Conservation (phyloP, 2,113 vertebrate genomes). For the Perca flavescens region DNA sequence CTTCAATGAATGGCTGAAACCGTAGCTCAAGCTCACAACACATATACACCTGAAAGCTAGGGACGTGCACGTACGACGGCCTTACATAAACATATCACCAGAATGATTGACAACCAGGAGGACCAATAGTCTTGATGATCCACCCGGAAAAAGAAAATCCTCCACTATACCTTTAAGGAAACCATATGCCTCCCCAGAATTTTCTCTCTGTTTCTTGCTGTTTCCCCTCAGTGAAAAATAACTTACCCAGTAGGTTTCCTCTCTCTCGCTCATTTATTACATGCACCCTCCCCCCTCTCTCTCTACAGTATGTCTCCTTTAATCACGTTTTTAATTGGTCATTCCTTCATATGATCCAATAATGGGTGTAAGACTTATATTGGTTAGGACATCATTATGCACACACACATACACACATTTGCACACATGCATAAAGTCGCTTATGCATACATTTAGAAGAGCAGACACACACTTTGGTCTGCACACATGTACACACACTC, state of each 20-base stretch:
- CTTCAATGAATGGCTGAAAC: no score
- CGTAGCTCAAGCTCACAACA: no score
- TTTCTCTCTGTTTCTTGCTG: slow-evolving; percentile 30
- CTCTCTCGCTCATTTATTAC: slow-evolving; percentile 37
- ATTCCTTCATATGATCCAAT: slow-evolving; percentile 60
- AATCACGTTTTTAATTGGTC: slow-evolving; percentile 76
- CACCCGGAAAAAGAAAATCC: no score
- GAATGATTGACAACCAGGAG: no score
- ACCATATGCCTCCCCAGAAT: background rate
- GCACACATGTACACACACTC: slow-evolving; percentile 23
- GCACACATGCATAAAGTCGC: slow-evolving; percentile 1
- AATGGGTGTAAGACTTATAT: slow-evolving; percentile 48
- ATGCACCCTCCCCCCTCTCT: slow-evolving; percentile 1
- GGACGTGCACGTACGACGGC: no score
- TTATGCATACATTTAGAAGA: slow-evolving; percentile 30
- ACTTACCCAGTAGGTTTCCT: slow-evolving; percentile 14
- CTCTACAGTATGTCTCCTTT: slow-evolving; percentile 57
- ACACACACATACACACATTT: slow-evolving; percentile 17
- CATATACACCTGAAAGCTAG: no score
- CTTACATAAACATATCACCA: no score
- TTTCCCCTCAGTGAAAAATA: slow-evolving; percentile 52
- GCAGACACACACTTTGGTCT: slow-evolving; percentile 29
- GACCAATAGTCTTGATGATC: no score
- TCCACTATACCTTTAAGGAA: no score
- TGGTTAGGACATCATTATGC: slow-evolving; percentile 42